A percentile compares a stretch with the other conserved stretches of the same genome.
Evolutionary conservation across 2,888 invertebrate genomes (phyloP).

Genomic region (Entomobrya proxima): DNA sequence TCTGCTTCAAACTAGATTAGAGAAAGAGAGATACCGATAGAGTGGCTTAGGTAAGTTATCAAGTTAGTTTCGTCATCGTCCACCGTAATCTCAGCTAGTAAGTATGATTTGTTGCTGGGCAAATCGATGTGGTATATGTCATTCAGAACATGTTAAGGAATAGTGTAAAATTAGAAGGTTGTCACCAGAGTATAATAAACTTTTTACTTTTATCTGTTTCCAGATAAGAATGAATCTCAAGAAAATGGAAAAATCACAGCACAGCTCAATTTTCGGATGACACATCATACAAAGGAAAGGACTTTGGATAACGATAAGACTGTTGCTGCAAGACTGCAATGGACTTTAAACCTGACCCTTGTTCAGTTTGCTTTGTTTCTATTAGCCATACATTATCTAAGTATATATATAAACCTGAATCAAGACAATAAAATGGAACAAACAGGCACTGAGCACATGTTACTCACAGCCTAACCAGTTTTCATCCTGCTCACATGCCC

Average conservation of each 20-base stretch:
- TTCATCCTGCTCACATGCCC: background rate
- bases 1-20: background rate
- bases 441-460: constrained; percentile 54
- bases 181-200: background rate
- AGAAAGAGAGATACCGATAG: background rate
- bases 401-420: background rate
- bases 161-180: background rate
- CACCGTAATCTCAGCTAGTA: background rate
- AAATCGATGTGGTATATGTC: no score
- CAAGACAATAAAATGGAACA: constrained; percentile 49
- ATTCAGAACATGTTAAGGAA: no score
- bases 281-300: background rate
- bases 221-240: background rate
- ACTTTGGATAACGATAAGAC: background rate
- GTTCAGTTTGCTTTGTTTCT: constrained; percentile 8
- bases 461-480: constrained; percentile 31
- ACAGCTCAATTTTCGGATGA: background rate
- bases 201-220: background rate
- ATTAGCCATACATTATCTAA: background rate
- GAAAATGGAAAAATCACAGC: background rate
- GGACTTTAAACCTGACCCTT: constrained; percentile 64
- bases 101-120: no score
- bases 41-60: constrained; percentile 62
- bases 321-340: background rate
- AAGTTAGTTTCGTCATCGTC: constrained; percentile 52